Evolutionary conservation across 30 jellyfish, hydroid and myxozoan genomes (phyloP).

Genomic region (Haliclystus octoradiatus): DNA sequence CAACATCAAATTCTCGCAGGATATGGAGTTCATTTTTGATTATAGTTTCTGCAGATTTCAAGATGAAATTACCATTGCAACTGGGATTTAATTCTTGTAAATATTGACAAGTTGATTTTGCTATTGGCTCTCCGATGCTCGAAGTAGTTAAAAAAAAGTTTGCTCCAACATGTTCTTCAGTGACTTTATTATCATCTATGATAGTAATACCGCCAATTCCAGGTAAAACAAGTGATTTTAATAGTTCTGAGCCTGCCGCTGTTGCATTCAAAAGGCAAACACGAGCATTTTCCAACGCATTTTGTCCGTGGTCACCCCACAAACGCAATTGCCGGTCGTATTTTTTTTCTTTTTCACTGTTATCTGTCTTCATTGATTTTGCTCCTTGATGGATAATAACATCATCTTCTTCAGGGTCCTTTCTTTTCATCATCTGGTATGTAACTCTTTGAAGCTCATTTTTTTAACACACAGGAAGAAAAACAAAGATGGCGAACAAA

Average conservation of each 20-base stretch:
- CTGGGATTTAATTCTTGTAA: slow-evolving; percentile 76
- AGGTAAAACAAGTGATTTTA: slow-evolving; percentile 73
- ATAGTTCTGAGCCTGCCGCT: slow-evolving; percentile 81
- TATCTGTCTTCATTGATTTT: too few relatives aligned
- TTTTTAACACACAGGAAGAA: too few relatives aligned
- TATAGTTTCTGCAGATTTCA: background rate
- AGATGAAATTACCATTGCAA: slow-evolving; percentile 61
- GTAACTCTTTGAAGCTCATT: too few relatives aligned
- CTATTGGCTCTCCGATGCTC: slow-evolving; percentile 46
- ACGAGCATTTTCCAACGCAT: slow-evolving; percentile 56
- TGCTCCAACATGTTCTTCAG: slow-evolving; percentile 61
- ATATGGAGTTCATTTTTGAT: background rate
- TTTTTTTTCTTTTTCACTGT: slow-evolving; percentile 39
- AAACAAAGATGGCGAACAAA: too few relatives aligned
- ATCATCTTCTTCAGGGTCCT: too few relatives aligned
- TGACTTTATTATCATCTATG: slow-evolving; percentile 43
- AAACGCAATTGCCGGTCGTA: slow-evolving; percentile 87
- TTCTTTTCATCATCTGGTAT: too few relatives aligned
- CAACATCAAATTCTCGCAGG: background rate
- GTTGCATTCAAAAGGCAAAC: slow-evolving; percentile 82
- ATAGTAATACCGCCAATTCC: slow-evolving; percentile 60
- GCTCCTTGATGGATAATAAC: too few relatives aligned
- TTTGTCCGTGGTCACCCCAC: slow-evolving; percentile 95
- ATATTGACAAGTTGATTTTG: slow-evolving; percentile 53
- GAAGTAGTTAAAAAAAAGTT: slow-evolving; percentile 15